Evolutionary conservation across 2,797 vertebrate genomes (phyloP), one percentile per base, ranked within the genome.

Genomic region (Siniperca obscura): DNA sequence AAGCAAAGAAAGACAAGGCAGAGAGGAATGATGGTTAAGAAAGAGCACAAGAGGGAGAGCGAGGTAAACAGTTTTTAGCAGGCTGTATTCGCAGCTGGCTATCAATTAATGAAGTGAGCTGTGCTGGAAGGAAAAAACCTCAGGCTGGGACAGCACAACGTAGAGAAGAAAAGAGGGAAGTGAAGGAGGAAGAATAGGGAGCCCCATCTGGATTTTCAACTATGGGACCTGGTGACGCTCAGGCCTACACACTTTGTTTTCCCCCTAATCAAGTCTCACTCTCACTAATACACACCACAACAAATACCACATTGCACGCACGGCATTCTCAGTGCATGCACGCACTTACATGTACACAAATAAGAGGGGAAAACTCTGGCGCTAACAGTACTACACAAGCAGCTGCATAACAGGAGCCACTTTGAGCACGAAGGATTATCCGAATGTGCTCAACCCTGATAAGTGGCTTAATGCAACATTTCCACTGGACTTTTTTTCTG

Each of bases 381-480:
- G 68, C 87, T 73, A 88, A 87, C 92, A 84, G 87, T 84, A 83
- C 89, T 83, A 93, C 89, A 91, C 89, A 83, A 86, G 83, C 89
- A 89, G 91, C 92, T 88, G 91, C 90, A 90, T 92, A 95, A 95
- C 94, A 94, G 92, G 93, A 95, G 92, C 90, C 90, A 94, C 92
- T 95, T 94, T 93, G 92, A 95, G 93, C 93, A 85, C 59, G 89
- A 91, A 84, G 96, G 95, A 96, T 96, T 95, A 96, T 94, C 93
- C 88, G 92, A 95, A 95, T 95, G 94, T 96, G 95, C 94, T 95
- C 95, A 93, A 93, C 91, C 89, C 95, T 93, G 95, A 95, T 96
- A 96, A 96, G 92, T 96, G 94, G 95, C 95, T 96, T 96, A 96
- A 95, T 94, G 93, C 92, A 93, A 93, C 92, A 91, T 94, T 95